These are phyloP conservation scores for Cerceris ruficornis DNA, from an alignment of 2,888 invertebrate species.

Conservation along the genomic window DNA sequence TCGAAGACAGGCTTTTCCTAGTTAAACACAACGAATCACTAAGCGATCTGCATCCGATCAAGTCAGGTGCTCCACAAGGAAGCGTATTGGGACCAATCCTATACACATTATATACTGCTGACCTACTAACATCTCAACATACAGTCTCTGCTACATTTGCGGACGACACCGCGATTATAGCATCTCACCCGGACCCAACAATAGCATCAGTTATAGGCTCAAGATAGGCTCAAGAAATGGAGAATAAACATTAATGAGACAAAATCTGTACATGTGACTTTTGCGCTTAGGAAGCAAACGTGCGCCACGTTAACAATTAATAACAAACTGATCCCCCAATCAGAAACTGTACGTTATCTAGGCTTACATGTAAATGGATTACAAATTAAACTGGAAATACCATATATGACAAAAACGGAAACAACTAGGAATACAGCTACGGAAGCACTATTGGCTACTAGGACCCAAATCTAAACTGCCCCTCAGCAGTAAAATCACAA, in stretches of 20 bases:
- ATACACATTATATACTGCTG: not conserved
- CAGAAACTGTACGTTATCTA: too few species aligned
- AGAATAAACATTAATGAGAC: not conserved
- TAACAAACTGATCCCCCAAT: too few species aligned
- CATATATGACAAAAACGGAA: too few species aligned
- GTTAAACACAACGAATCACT: not conserved
- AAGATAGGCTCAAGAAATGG: not conserved
- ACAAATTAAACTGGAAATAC: too few species aligned
- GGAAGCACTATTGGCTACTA: too few species aligned
- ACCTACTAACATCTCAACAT: not conserved
- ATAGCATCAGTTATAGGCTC: not conserved
- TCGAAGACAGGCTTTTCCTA: not conserved
- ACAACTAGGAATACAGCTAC: too few species aligned
- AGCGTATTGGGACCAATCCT: not conserved
- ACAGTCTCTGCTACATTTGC: not conserved
- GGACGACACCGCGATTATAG: constrained; percentile 1
- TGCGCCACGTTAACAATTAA: too few species aligned
- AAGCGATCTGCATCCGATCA: not conserved
- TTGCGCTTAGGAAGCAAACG: too few species aligned
- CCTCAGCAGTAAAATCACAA: too few species aligned
- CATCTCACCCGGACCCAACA: not conserved
- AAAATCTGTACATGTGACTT: not conserved
- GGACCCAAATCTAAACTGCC: too few species aligned
- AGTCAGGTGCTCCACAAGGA: constrained; percentile 3
- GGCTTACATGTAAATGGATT: too few species aligned